These are phyloP conservation scores for Micromesistius poutassou DNA, from an alignment of 2,797 vertebrate species.

Conservation along the genomic window DNA sequence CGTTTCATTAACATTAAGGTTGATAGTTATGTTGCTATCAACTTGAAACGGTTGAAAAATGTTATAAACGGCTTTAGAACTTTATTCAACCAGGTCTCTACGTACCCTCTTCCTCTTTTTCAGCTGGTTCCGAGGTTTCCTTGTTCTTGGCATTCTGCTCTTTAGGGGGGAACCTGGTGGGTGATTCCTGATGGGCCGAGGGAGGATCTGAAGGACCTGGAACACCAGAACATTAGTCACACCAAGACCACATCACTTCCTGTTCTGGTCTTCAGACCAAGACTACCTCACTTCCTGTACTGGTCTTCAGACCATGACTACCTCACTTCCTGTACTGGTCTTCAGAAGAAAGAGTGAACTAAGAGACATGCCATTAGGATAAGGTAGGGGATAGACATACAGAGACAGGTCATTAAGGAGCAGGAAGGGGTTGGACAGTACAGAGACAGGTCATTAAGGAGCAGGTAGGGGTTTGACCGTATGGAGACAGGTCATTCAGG, in stretches of 20 bases:
- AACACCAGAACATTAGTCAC: conserved; percentile 46
- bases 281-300: not conserved
- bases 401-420: too few relatives aligned
- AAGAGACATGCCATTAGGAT: too few relatives aligned
- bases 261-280: not conserved
- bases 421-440: too few relatives aligned
- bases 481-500: too few relatives aligned
- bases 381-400: too few relatives aligned
- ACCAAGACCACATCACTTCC: not conserved
- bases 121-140: conserved; percentile 44
- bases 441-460: too few relatives aligned
- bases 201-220: conserved; percentile 83
- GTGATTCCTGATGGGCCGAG: conserved; percentile 77
- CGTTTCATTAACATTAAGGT: not conserved
- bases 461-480: too few relatives aligned
- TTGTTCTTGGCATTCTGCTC: conserved; percentile 80
- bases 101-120: conserved; percentile 49
- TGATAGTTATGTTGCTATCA: not conserved
- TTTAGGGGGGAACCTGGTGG: conserved; percentile 83
- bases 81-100: not conserved
- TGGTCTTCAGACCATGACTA: not conserved
- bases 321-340: too few relatives aligned
- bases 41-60: too few relatives aligned
- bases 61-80: not conserved
- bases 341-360: too few relatives aligned